These are phyloP conservation scores for Agapornis roseicollis DNA, from an alignment of 2,113 vertebrate genomes.

Conservation along the genomic window DNA sequence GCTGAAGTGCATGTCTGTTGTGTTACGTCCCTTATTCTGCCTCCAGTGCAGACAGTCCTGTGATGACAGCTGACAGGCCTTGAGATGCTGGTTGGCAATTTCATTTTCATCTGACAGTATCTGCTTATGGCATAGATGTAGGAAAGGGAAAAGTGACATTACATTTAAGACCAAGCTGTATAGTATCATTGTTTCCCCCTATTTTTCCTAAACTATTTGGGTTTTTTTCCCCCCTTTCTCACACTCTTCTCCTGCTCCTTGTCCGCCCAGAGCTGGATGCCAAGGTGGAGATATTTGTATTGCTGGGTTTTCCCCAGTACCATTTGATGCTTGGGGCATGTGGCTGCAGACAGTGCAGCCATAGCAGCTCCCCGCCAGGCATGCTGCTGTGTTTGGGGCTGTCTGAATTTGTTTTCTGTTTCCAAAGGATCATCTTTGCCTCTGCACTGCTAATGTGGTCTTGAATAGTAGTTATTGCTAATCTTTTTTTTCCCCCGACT, in stretches of 20 bases:
- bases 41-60: background rate
- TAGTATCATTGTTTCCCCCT: fast-evolving
- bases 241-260: background rate
- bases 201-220: background rate
- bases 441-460: background rate
- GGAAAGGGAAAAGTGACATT: background rate
- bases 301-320: background rate
- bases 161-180: background rate
- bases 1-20: background rate
- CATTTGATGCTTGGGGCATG: fast-evolving
- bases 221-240: background rate
- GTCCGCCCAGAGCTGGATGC: background rate
- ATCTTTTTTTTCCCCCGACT: too few relatives aligned
- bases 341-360: fast-evolving
- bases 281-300: background rate
- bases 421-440: background rate
- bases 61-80: background rate
- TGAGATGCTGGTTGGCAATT: background rate
- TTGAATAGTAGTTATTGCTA: background rate
- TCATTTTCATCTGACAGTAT: background rate
- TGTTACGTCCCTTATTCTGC: background rate
- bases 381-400: background rate
- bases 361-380: background rate
- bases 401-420: background rate
- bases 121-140: background rate